A percentile compares a stretch with the other conserved stretches of the same genome.
These are phyloP conservation scores for Chaetophractus vellerosus DNA, from an alignment of 2,797 vertebrate species.

Conservation along the genomic window DNA sequence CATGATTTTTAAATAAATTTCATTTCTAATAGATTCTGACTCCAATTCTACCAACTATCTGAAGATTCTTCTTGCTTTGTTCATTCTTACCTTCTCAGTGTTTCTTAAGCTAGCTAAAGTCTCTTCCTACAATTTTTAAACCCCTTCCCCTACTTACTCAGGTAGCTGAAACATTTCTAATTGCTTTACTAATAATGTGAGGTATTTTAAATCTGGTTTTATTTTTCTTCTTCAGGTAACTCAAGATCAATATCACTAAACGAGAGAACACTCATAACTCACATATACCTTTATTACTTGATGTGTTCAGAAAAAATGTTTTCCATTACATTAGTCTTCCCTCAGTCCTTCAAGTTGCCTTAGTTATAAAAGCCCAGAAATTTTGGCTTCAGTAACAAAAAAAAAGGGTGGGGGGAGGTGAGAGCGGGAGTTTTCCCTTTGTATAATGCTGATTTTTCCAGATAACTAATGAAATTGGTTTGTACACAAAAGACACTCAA, in stretches of 20 bases:
- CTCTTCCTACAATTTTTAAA: not conserved
- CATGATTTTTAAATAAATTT: slow-evolving; percentile 7
- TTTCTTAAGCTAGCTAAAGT: not conserved
- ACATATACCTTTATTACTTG: not conserved
- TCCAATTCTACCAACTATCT: not conserved
- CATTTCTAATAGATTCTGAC: slow-evolving; percentile 18
- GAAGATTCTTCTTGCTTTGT: not conserved
- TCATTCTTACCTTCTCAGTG: not conserved
- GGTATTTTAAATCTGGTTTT: not conserved
- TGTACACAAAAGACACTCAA: not conserved
- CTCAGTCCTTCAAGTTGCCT: not conserved
- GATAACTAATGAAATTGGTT: not conserved
- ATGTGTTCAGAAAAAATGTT: not conserved
- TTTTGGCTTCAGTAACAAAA: not conserved
- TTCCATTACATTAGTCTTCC: not conserved
- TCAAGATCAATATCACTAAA: not conserved
- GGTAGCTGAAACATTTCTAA: not conserved
- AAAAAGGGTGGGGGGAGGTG: too few species aligned
- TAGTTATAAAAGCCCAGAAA: not conserved
- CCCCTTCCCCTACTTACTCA: not conserved
- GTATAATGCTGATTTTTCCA: not conserved
- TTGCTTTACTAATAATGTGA: slow-evolving; percentile 27
- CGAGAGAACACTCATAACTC: not conserved
- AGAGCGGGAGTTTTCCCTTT: not conserved
- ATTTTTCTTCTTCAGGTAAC: slow-evolving; percentile 6